Conservation (phyloP, 2,113 vertebrate species). For the Boleophthalmus pectinirostris region DNA sequence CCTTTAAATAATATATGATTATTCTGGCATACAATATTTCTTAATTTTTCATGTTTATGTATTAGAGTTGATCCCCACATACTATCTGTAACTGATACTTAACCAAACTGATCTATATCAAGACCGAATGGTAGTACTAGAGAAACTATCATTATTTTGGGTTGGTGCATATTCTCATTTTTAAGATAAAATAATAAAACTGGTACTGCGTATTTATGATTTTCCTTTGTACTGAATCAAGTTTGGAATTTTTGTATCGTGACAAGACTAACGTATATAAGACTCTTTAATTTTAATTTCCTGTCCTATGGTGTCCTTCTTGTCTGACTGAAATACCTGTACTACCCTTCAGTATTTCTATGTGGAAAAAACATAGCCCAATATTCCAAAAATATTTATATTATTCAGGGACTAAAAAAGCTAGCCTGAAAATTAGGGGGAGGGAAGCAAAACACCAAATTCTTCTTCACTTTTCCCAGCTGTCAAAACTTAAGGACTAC, state of each 20-base stretch:
- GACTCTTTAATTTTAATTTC: neutral
- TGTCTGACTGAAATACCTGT: neutral
- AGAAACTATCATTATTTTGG: neutral
- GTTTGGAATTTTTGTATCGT: neutral
- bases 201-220: no score
- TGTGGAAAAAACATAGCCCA: neutral
- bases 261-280: neutral
- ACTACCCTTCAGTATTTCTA: neutral
- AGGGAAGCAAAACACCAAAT: conserved; percentile 48
- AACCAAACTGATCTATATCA: no score
- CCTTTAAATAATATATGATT: neutral
- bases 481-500: conserved; percentile 48
- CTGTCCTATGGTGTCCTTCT: neutral
- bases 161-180: neutral
- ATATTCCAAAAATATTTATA: conserved; percentile 35
- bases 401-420: conserved; percentile 40
- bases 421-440: conserved; percentile 26
- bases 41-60: neutral
- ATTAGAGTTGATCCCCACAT: neutral
- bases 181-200: no score
- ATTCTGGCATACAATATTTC: neutral
- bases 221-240: neutral
- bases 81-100: neutral
- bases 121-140: neutral
- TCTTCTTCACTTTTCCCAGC: conserved; percentile 46